Conservation (phyloP, 2,113 vertebrate genomes). For the Sebastes schlegelii region DNA sequence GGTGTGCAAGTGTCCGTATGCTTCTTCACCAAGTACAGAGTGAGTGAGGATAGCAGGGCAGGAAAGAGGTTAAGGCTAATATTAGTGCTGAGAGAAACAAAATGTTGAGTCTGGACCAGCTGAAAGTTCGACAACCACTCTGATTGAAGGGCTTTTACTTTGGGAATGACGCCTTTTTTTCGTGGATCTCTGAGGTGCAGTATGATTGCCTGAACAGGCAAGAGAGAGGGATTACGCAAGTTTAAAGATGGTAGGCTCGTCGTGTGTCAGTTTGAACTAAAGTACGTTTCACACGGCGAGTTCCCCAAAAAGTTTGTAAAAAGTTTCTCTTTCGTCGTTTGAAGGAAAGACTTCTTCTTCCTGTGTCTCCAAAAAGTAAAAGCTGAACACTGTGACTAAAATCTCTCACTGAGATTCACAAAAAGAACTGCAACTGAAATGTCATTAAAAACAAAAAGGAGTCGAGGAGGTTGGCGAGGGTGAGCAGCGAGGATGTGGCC, state of each 20-base stretch:
- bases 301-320: conserved; percentile 65
- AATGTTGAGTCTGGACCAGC: conserved; percentile 69
- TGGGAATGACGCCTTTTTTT: conserved; percentile 81
- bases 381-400: conserved; percentile 76
- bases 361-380: conserved; percentile 58
- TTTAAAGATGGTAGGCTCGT: conserved; percentile 81
- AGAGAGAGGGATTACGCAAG: conserved; percentile 69
- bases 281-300: conserved; percentile 70
- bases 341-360: conserved; percentile 64
- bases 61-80: conserved; percentile 86
- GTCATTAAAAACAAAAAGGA: conserved; percentile 61
- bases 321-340: conserved; percentile 58
- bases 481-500: conserved; percentile 79
- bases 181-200: conserved; percentile 79
- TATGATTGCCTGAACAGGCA: conserved; percentile 77
- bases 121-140: conserved; percentile 77
- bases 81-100: conserved; percentile 83
- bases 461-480: conserved; percentile 71
- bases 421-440: conserved; percentile 69
- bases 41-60: conserved; percentile 76
- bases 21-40: conserved; percentile 79
- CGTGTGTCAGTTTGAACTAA: conserved; percentile 75
- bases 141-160: conserved; percentile 74
- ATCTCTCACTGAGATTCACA: conserved; percentile 62
- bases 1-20: conserved; percentile 82